Conservation (phyloP, 1,140 invertebrate genomes). For the Littorina saxatilis region DNA sequence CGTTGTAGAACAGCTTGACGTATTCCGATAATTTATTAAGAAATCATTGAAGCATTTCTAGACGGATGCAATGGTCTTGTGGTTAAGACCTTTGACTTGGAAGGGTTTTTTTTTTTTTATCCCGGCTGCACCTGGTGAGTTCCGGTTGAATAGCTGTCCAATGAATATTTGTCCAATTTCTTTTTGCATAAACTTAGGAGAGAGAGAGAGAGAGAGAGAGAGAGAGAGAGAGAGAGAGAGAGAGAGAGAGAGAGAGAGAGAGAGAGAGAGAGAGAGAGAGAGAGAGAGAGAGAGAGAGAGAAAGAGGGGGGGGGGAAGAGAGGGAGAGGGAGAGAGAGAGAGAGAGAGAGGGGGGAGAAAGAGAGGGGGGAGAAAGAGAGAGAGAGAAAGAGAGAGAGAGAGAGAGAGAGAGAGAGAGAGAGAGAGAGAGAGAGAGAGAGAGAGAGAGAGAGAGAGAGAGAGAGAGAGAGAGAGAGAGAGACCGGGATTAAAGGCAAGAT, state of each 20-base stretch:
- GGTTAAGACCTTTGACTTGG: no score
- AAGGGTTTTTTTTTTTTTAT: no score
- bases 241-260: neutral
- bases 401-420: neutral
- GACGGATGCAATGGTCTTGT: no score
- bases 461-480: no score
- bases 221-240: neutral
- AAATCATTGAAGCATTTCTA: no score
- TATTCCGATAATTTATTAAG: no score
- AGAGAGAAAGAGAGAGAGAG: neutral
- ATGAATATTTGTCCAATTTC: no score
- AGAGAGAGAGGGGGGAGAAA: neutral
- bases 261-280: slow-evolving; percentile 3
- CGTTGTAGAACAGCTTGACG: no score
- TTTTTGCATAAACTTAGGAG: no score
- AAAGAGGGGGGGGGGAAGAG: neutral
- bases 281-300: neutral
- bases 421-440: neutral
- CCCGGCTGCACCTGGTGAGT: no score
- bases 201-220: neutral
- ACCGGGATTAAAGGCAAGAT: no score
- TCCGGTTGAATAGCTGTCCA: no score
- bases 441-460: neutral
- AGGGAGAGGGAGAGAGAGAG: neutral
- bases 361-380: neutral